These are phyloP conservation scores for Eurytemora carolleeae DNA, from an alignment of 1,140 invertebrate species.

Conservation along the genomic window DNA sequence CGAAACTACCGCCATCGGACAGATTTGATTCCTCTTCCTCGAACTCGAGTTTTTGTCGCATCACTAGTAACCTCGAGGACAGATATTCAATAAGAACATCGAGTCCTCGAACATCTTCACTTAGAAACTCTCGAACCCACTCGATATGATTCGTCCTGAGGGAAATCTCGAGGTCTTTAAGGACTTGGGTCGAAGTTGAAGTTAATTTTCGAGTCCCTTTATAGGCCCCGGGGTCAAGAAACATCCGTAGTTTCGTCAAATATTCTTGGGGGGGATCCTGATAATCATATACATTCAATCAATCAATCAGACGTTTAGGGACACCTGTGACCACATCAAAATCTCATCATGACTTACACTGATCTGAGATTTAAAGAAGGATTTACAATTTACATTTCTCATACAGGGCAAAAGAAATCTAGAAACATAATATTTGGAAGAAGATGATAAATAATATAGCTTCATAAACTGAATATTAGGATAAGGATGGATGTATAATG, in stretches of 20 bases:
- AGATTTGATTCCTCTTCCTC: constrained; percentile 12
- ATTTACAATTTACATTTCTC: no score
- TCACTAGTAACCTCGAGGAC: constrained; percentile 63
- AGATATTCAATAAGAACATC: constrained; percentile 94
- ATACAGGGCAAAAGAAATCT: no score
- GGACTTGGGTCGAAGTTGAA: constrained; percentile 90
- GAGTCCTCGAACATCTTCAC: constrained; percentile 82
- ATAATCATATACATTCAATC: no score
- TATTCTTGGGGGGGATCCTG: constrained; percentile 85
- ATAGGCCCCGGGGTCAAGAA: constrained; percentile 84
- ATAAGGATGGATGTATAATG: no score
- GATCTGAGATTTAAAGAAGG: no score
- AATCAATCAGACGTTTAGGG: no score
- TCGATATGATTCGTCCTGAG: constrained; percentile 96
- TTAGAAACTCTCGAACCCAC: constrained; percentile 96
- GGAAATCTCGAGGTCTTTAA: constrained; percentile 94
- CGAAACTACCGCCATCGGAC: no score
- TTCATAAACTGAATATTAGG: no score
- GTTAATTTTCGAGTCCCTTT: constrained; percentile 79
- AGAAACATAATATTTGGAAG: no score
- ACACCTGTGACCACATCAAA: no score
- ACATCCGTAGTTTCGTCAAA: constrained; percentile 73
- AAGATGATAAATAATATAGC: no score
- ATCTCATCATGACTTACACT: no score
- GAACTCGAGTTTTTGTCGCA: constrained; percentile 11